Evolutionary conservation across 2,113 vertebrate genomes (phyloP).

Genomic region (Paralichthys olivaceus): DNA sequence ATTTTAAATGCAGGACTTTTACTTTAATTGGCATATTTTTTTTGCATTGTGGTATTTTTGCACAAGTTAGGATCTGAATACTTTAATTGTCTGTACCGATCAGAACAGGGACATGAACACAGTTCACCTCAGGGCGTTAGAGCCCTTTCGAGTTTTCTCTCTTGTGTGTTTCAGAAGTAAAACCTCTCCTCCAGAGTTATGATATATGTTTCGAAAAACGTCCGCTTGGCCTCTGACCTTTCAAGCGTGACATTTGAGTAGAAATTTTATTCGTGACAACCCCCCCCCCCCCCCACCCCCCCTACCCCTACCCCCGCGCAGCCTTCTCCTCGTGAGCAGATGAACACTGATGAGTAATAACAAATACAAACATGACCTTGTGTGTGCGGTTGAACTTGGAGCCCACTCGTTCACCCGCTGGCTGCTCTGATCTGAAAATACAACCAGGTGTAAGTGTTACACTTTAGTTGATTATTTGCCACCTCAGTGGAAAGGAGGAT

Average conservation of each 20-base stretch:
- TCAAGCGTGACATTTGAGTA: not conserved
- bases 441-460: slow-evolving; percentile 45
- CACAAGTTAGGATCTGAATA: too few species aligned
- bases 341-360: slow-evolving; percentile 4
- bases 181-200: too few species aligned
- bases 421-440: slow-evolving; percentile 40
- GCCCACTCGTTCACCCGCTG: not conserved
- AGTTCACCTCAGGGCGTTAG: too few species aligned
- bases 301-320: too few species aligned
- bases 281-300: not conserved
- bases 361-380: slow-evolving; percentile 20
- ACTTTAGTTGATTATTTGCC: slow-evolving; percentile 67
- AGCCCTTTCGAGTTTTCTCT: too few species aligned
- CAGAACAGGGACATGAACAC: too few species aligned
- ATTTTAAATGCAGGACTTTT: too few species aligned
- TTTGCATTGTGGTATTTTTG: too few species aligned
- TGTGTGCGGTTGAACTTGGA: not conserved
- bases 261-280: slow-evolving; percentile 16
- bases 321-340: not conserved
- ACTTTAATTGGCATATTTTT: too few species aligned
- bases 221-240: not conserved
- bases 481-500: slow-evolving; percentile 62
- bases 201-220: not conserved
- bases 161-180: too few species aligned
- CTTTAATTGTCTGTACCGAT: too few species aligned